phyloP scores from a whole-genome alignment of 2,797 vertebrate genomes.

The Acipenser transmontanus region DNA sequence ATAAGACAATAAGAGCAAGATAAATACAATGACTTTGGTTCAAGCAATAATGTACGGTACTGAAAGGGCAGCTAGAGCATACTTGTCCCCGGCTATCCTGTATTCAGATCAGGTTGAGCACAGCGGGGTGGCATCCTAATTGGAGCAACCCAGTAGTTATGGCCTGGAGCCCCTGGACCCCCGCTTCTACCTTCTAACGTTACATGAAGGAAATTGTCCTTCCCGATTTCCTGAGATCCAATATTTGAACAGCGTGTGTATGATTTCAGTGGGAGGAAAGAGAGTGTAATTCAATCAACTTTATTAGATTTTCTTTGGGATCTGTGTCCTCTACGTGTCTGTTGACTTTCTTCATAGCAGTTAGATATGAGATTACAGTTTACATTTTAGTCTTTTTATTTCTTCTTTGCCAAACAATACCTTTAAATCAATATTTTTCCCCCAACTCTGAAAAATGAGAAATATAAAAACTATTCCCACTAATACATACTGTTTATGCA shows the following conservation, averaged over 20 bases:
- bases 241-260: conserved; percentile 52
- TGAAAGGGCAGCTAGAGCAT: conserved; percentile 9
- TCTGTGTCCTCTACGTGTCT: conserved; percentile 39
- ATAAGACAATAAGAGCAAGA: too few relatives aligned
- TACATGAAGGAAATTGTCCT: conserved; percentile 82
- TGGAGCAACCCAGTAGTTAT: conserved; percentile 60
- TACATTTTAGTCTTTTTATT: conserved; percentile 5
- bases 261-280: conserved; percentile 61
- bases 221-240: conserved; percentile 79
- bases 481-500: too few relatives aligned
- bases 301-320: conserved; percentile 65
- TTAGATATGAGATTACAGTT: conserved; percentile 19
- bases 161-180: conserved; percentile 65
- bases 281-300: conserved; percentile 69
- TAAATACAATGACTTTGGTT: too few relatives aligned
- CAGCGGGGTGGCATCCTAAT: conserved; percentile 74
- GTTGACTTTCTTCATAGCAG: conserved; percentile 22
- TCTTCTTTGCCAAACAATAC: background rate
- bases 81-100: conserved; percentile 36
- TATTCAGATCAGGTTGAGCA: conserved; percentile 61
- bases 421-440: background rate
- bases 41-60: background rate
- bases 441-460: background rate
- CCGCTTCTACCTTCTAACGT: conserved; percentile 70
- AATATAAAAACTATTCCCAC: too few relatives aligned